Base-by-base conservation (phyloP, 53 echinoderm and acorn worm species). In the Stichopus horrens region DNA sequence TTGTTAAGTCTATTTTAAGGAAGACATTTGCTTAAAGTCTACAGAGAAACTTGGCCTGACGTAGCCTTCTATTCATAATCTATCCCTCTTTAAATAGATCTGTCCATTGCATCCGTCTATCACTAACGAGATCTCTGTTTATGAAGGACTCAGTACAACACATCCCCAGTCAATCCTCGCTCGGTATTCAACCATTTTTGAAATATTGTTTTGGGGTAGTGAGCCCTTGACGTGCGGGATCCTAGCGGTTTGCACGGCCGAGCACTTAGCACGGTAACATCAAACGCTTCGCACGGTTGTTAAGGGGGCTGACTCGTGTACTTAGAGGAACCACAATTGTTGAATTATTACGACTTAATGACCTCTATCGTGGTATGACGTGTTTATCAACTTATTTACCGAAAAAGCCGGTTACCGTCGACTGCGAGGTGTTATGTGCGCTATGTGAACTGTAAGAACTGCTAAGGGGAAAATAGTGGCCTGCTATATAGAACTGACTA, bases 241-340 rank as follows among this genome's bases (percentile, higher is more conserved):
- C 16, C 14, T n/a, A 5, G 16, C 14, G 71, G 81, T 56, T 81
- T 81, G 53, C 81, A 56, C 58, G 8, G 19, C 81, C 57, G 55
- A 53, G 81, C 57, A 81, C 81, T 81, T 81, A 81, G 7, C 77
- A 55, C 81, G 81, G 81, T 81, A 81, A 81, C 81, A 81, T 81
- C 81, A 81, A 81, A 81, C 58, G 54, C 9, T 54, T 81, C 58
- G 16, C 58, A 81, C 56, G 21, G 58, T 58, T 81, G 81, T 81
- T 81, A 58, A 56, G 56, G 58, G 20, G 57, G 21, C 20, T 56
- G 81, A 81, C 56, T 81, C 9, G 81, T 81, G 81, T 81, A 81
- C 81, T 81, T 81, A 81, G 81, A 23, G 9, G 57, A 81, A 81
- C 57, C 81, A 81, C 81, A 81, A 81, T 58, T 56, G 81, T 21